phyloP scores from a whole-genome alignment of 2,113 vertebrate genomes.

The Jacana jacana region DNA sequence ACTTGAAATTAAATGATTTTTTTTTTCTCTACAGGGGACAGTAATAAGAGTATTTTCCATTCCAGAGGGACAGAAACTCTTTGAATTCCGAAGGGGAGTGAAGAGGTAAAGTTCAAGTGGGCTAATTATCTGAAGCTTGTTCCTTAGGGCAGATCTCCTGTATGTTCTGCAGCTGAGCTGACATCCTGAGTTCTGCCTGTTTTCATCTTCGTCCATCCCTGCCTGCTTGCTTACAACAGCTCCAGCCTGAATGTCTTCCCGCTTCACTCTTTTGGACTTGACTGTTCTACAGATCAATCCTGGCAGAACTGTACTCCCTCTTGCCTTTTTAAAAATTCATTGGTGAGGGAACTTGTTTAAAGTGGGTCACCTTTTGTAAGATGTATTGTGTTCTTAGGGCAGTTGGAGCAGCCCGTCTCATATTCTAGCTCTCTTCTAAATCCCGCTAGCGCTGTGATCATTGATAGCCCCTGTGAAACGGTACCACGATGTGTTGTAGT shows the following conservation, averaged over 20 bases:
- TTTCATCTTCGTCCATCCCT: not conserved
- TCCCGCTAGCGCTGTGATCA: not conserved
- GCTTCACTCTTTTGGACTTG: not conserved
- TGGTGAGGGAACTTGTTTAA: not conserved
- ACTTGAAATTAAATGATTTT: not conserved
- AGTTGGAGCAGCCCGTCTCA: not conserved
- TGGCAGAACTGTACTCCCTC: not conserved
- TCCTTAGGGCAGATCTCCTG: not conserved
- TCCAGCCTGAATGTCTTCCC: constrained; percentile 3
- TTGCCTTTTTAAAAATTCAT: not conserved
- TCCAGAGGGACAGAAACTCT: constrained; percentile 98
- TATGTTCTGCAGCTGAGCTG: not conserved
- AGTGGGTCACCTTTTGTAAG: not conserved
- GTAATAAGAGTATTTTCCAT: constrained; percentile 98
- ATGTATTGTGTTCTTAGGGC: not conserved
- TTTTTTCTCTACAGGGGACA: constrained; percentile 81
- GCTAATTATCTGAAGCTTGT: not conserved
- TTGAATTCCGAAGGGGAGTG: constrained; percentile 97
- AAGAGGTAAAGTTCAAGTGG: constrained; percentile 83
- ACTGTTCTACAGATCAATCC: not conserved
- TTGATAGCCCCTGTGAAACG: not conserved
- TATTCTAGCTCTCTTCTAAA: not conserved
- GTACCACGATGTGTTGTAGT: not conserved
- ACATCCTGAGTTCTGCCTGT: not conserved
- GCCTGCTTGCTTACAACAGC: not conserved